Percentiles rank a stretch among this genome's conserved stretches.
phyloP scores from a whole-genome alignment of 2,888 invertebrate species.

The Trichogramma dendrolimi region DNA sequence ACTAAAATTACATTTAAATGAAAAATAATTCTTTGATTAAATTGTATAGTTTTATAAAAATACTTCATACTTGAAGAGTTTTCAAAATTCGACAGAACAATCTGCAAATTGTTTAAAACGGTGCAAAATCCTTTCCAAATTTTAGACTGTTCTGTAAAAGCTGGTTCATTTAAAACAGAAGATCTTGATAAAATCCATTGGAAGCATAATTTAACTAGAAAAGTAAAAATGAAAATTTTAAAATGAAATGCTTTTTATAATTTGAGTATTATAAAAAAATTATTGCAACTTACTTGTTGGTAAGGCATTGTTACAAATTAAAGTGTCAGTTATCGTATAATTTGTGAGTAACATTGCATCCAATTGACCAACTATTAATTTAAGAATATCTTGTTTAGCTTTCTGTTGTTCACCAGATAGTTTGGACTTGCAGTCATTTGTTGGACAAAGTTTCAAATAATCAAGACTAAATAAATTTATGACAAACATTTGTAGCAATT shows the following conservation, averaged over 20 bases:
- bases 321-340: slow-evolving; percentile 64
- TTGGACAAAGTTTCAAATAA: no score
- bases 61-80: slow-evolving; percentile 56
- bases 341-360: slow-evolving; percentile 68
- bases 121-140: slow-evolving; percentile 78
- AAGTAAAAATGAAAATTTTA: slow-evolving; percentile 2
- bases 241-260: no score
- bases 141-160: slow-evolving; percentile 61
- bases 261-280: no score
- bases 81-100: slow-evolving; percentile 53
- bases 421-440: no score
- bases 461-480: slow-evolving; percentile 63
- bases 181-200: slow-evolving; percentile 66
- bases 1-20: background rate
- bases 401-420: slow-evolving; percentile 47
- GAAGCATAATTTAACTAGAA: slow-evolving; percentile 69
- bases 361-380: slow-evolving; percentile 64
- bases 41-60: slow-evolving; percentile 9
- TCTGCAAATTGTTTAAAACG: slow-evolving; percentile 65
- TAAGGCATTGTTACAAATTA: slow-evolving; percentile 64
- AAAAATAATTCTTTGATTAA: background rate
- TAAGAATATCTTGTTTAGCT: slow-evolving; percentile 59
- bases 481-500: slow-evolving; percentile 73
- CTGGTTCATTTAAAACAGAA: slow-evolving; percentile 54
- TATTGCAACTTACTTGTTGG: slow-evolving; percentile 59